These are phyloP conservation scores for Molossus molossus DNA, from an alignment of 2,797 vertebrate genomes.

Conservation along the genomic window DNA sequence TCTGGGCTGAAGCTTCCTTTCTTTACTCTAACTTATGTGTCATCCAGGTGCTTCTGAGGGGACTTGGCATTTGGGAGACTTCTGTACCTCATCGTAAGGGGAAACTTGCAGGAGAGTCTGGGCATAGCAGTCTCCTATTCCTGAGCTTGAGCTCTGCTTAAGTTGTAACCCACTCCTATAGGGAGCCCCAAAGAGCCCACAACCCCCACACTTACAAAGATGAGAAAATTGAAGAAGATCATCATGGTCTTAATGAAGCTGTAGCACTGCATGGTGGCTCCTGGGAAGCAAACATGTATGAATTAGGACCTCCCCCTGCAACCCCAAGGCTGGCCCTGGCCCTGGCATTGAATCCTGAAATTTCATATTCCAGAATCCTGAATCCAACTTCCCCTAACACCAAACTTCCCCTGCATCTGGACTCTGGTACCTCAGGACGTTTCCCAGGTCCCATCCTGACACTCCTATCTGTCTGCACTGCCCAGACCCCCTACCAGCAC, in stretches of 20 bases:
- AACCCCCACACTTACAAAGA: constrained; percentile 93
- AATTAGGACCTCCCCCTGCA: neutral
- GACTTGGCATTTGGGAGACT: neutral
- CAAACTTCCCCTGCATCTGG: neutral
- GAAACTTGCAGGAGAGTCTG: neutral
- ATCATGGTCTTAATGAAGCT: constrained; percentile 94
- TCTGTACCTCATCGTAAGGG: neutral
- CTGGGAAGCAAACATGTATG: constrained; percentile 79
- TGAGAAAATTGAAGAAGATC: constrained; percentile 94
- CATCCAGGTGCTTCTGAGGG: neutral
- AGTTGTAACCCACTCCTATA: neutral
- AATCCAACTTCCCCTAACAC: neutral
- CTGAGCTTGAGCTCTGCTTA: neutral
- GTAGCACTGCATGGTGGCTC: constrained; percentile 94
- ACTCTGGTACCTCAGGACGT: neutral
- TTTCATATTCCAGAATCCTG: neutral
- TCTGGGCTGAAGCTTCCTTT: constrained; percentile 29
- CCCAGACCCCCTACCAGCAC: neutral
- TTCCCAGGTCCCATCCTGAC: neutral
- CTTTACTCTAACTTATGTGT: neutral
- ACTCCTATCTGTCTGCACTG: neutral
- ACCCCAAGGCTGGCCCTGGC: neutral
- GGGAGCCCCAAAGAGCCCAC: neutral
- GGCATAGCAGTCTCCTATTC: neutral
- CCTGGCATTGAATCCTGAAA: neutral